These are phyloP conservation scores for Falco rusticolus DNA, from an alignment of 2,797 vertebrate genomes.

Conservation along the genomic window DNA sequence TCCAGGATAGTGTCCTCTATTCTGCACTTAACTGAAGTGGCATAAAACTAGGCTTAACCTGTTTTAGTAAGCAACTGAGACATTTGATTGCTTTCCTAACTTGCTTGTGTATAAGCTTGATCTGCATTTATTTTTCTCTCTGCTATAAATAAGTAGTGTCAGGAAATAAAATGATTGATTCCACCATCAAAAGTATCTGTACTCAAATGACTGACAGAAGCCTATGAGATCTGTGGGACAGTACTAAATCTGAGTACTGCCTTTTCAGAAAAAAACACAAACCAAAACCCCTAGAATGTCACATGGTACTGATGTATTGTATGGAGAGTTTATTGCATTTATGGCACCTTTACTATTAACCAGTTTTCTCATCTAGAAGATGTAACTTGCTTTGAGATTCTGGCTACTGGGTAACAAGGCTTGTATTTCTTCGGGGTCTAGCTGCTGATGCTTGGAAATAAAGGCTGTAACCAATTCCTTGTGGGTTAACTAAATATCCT, in stretches of 20 bases:
- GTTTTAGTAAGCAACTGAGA: background rate
- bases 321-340: background rate
- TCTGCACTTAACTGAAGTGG: background rate
- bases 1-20: background rate
- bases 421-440: background rate
- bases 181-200: background rate
- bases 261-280: background rate
- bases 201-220: background rate
- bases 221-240: background rate
- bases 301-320: background rate
- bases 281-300: background rate
- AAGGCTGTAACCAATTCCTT: background rate
- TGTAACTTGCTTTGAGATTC: background rate
- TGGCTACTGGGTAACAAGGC: background rate
- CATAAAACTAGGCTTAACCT: constrained; percentile 6
- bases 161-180: background rate
- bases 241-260: background rate
- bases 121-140: background rate
- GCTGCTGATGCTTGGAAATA: background rate
- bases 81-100: background rate
- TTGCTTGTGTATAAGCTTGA: background rate
- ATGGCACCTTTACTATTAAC: background rate
- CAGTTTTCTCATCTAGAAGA: background rate
- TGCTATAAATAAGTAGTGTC: background rate
- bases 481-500: background rate